Conservation (phyloP, 2,888 invertebrate species). For the Caenorhabditis doughertyi region DNA sequence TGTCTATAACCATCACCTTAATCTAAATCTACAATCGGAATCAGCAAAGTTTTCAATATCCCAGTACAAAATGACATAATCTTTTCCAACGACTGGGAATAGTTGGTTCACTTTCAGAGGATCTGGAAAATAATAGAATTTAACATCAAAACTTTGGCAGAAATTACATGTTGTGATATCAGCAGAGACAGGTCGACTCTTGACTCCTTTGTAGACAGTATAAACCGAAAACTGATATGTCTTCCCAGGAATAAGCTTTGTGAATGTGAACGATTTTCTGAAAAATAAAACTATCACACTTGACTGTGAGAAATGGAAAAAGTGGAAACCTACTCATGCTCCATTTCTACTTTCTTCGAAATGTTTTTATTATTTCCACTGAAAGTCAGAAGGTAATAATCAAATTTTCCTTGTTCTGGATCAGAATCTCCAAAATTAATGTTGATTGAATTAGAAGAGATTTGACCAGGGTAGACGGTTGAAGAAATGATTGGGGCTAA, state of each 20-base stretch:
- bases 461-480: slow-evolving; percentile 80
- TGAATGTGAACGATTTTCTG: slow-evolving; percentile 81
- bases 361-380: slow-evolving; percentile 79
- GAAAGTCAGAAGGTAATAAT: slow-evolving; percentile 79
- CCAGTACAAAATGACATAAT: slow-evolving; percentile 80
- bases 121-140: no score
- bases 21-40: slow-evolving; percentile 78
- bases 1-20: slow-evolving; percentile 66
- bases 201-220: slow-evolving; percentile 79
- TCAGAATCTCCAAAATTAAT: slow-evolving; percentile 81
- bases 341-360: slow-evolving; percentile 77
- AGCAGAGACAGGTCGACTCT: slow-evolving; percentile 77
- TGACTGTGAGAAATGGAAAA: neutral
- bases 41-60: slow-evolving; percentile 82
- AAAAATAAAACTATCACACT: slow-evolving; percentile 15
- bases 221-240: slow-evolving; percentile 80
- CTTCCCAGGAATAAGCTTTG: slow-evolving; percentile 81
- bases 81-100: slow-evolving; percentile 79
- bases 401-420: slow-evolving; percentile 79
- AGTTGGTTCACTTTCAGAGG: slow-evolving; percentile 81
- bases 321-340: slow-evolving; percentile 79
- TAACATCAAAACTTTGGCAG: no score
- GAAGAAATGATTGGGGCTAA: slow-evolving; percentile 81
- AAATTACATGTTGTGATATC: slow-evolving; percentile 80
- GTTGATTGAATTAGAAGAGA: slow-evolving; percentile 81